Evolutionary conservation across 2,113 vertebrate genomes (phyloP), one percentile per base, ranked within the genome.

Genomic region (Epinephelus cyanopodus): DNA sequence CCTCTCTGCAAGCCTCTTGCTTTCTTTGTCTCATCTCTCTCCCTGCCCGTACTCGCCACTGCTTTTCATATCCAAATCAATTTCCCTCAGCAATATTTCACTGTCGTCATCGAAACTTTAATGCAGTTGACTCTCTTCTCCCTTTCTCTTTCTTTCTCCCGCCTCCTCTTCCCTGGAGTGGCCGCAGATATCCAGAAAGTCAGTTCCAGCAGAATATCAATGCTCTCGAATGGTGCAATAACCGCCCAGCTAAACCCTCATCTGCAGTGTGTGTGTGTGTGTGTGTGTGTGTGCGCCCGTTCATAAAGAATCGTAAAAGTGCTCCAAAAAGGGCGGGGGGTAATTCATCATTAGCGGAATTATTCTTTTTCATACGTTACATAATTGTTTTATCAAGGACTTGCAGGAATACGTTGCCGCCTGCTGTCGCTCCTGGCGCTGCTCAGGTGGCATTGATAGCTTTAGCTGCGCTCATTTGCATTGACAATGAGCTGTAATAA

Each of bases 61-160:
- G 21, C 64, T 60, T 91, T 89, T 86, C 69, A 80, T 65, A 81
- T 84, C 82, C 80, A 90, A 83, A 89, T 93, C 80, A 63, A 63
- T 80, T 85, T 84, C 76, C 76, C 56, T 82, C 70, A 25, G 79
- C 67, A 72, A 78, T 82, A 82, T 92, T 90, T 90, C 77, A 78
- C 82, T 15, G 53, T 64, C 53, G n/a, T 83, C 81, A 71, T 86
- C 50, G 25, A 82, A 87, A 87, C 82, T 78, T 86, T 68, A 86
- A 91, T 88, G 72, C 69, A 60, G 72, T 73, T 65, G 71, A 74
- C 69, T 86, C 19, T 50, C 27, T 48, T 48, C 57, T 64, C 10
- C 52, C 25, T 58, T 47, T 66, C 61, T 60, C 69, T 81, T 42
- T 48, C 23, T 68, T 45, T 76, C 39, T 66, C 33, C 0, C 27